Evolutionary conservation across 2,888 invertebrate species (phyloP).

Genomic region (Ophion obscuratus): DNA sequence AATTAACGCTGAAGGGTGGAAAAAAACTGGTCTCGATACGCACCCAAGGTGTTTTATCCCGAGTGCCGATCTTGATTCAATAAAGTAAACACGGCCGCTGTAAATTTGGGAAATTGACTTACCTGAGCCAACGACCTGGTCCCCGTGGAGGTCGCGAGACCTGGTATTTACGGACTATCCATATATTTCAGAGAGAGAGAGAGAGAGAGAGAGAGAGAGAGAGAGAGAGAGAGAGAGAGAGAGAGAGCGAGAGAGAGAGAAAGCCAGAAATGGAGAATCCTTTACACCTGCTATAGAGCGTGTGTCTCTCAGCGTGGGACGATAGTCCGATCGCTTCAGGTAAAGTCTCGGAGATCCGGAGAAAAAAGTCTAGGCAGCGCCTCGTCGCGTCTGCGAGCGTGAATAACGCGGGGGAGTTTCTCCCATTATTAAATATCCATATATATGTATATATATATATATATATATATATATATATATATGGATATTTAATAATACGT

Average conservation of each 20-base stretch:
- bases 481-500: background rate
- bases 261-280: constrained; percentile 41
- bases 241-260: constrained; percentile 1
- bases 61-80: constrained; percentile 61
- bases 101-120: constrained; percentile 45
- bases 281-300: constrained; percentile 78
- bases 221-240: constrained; percentile 8
- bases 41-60: constrained; percentile 59
- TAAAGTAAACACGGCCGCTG: constrained; percentile 31
- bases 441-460: background rate
- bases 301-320: constrained; percentile 69
- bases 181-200: constrained; percentile 6
- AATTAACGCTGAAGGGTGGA: constrained; percentile 7
- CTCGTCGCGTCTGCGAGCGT: constrained; percentile 43
- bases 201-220: constrained; percentile 4
- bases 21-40: constrained; percentile 17
- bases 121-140: constrained; percentile 69
- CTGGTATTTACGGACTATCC: constrained; percentile 38
- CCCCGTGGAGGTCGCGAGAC: constrained; percentile 42
- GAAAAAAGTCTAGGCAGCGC: constrained; percentile 31
- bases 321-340: constrained; percentile 56
- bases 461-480: constrained; percentile 8
- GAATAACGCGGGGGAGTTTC: constrained; percentile 58
- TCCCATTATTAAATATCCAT: constrained; percentile 54
- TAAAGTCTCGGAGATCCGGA: constrained; percentile 40